These are phyloP conservation scores for Lithophane semibrunnea DNA, from an alignment of 2,888 invertebrate species.

Conservation along the genomic window DNA sequence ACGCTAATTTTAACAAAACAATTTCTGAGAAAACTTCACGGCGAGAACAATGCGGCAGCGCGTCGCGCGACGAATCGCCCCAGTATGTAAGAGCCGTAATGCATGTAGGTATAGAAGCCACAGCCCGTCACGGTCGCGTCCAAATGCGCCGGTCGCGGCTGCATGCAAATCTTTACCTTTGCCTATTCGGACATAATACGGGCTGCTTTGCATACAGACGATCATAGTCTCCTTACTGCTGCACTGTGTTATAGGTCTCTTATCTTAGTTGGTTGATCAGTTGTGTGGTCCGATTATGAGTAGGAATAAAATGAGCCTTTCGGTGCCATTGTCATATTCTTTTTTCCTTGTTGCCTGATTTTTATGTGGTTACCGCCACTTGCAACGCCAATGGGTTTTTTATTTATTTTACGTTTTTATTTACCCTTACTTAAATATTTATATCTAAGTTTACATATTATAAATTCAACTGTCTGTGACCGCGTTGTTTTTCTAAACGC, in stretches of 20 bases:
- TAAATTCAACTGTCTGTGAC: too few relatives aligned
- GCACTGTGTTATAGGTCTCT: background rate
- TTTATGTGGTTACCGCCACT: too few relatives aligned
- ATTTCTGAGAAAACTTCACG: too few relatives aligned
- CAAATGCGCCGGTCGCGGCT: constrained; percentile 21
- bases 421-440: too few relatives aligned
- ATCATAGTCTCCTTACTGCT: constrained; percentile 18
- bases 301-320: background rate
- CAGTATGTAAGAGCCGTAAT: background rate
- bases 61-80: too few relatives aligned
- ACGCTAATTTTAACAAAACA: too few relatives aligned
- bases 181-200: constrained; percentile 27
- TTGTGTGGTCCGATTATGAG: constrained; percentile 41
- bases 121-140: constrained; percentile 16
- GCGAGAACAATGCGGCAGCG: too few relatives aligned
- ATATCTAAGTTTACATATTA: too few relatives aligned
- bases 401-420: too few relatives aligned
- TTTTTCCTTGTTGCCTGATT: background rate
- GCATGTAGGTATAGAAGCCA: background rate
- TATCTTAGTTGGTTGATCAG: background rate
- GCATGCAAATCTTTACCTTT: constrained; percentile 48
- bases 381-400: too few relatives aligned
- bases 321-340: background rate
- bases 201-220: constrained; percentile 51
- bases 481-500: too few relatives aligned